Evolutionary conservation across 35 echinoderm and acorn worm species (phyloP).

Genomic region (Apostichopus californicus): DNA sequence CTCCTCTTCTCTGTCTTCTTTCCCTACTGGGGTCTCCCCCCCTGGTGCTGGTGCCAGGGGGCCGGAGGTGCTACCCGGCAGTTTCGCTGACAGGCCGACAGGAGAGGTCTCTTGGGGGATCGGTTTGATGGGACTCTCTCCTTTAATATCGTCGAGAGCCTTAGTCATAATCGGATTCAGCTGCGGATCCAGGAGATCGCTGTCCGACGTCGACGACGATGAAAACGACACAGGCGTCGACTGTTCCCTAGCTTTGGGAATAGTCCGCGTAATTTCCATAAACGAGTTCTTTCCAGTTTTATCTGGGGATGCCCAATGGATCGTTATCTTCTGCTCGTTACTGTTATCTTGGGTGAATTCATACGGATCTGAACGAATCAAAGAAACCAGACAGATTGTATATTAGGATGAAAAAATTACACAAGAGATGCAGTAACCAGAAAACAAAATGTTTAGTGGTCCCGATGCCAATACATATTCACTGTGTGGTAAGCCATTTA

Average conservation of each 20-base stretch:
- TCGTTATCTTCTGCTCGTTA: slow-evolving; percentile 88
- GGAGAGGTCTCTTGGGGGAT: not conserved
- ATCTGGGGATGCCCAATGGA: slow-evolving; percentile 80
- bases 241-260: slow-evolving; percentile 68
- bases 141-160: slow-evolving; percentile 36
- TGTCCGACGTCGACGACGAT: slow-evolving; percentile 81
- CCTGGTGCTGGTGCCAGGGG: too few relatives aligned
- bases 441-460: too few relatives aligned
- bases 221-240: slow-evolving; percentile 74
- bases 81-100: not conserved
- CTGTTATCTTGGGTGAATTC: slow-evolving; percentile 80
- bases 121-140: slow-evolving; percentile 22
- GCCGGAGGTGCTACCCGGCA: not conserved
- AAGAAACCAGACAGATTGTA: not conserved
- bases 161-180: slow-evolving; percentile 63
- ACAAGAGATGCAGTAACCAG: too few relatives aligned
- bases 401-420: too few relatives aligned
- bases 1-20: slow-evolving; percentile 11
- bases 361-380: slow-evolving; percentile 71
- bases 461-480: too few relatives aligned
- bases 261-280: slow-evolving; percentile 88
- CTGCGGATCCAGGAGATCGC: slow-evolving; percentile 88
- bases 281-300: slow-evolving; percentile 72
- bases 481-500: too few relatives aligned
- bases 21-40: not conserved